Conservation (phyloP, 2,113 vertebrate species). For the Aphyosemion australe region DNA sequence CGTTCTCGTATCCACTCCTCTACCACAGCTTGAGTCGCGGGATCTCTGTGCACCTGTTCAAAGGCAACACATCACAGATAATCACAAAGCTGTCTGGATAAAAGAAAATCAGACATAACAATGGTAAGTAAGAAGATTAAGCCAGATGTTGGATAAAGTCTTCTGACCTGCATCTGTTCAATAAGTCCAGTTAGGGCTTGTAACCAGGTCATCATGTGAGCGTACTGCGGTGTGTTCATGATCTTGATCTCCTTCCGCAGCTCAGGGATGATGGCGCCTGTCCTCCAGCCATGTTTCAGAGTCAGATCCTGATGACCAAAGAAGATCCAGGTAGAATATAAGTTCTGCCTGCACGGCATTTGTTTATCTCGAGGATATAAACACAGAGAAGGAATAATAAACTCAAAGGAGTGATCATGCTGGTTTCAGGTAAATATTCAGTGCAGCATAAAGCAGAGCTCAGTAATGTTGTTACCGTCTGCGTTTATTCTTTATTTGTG, state of each 20-base stretch:
- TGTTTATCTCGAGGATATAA: not conserved
- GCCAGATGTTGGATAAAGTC: not conserved
- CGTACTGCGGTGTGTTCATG: slow-evolving; percentile 94
- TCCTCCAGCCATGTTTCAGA: slow-evolving; percentile 97
- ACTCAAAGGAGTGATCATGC: not conserved
- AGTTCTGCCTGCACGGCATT: not conserved
- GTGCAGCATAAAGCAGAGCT: not conserved
- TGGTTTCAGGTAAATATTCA: not conserved
- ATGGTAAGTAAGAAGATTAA: not conserved
- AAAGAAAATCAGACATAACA: not conserved
- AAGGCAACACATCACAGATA: not conserved
- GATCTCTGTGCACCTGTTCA: slow-evolving; percentile 87
- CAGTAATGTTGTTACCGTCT: not conserved
- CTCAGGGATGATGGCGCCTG: slow-evolving; percentile 96
- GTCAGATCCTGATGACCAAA: slow-evolving; percentile 87
- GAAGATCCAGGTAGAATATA: not conserved
- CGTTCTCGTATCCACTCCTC: slow-evolving; percentile 93
- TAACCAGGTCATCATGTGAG: slow-evolving; percentile 93
- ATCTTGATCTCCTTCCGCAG: slow-evolving; percentile 93
- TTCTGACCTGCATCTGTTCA: slow-evolving; percentile 95
- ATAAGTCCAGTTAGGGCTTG: slow-evolving; percentile 92
- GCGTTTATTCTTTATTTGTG: too few species aligned
- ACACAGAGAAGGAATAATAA: not conserved
- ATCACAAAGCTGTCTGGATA: not conserved
- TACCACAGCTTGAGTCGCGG: slow-evolving; percentile 87